Conservation (phyloP, 2,888 invertebrate genomes). For the Drosophila subsilvestris region DNA sequence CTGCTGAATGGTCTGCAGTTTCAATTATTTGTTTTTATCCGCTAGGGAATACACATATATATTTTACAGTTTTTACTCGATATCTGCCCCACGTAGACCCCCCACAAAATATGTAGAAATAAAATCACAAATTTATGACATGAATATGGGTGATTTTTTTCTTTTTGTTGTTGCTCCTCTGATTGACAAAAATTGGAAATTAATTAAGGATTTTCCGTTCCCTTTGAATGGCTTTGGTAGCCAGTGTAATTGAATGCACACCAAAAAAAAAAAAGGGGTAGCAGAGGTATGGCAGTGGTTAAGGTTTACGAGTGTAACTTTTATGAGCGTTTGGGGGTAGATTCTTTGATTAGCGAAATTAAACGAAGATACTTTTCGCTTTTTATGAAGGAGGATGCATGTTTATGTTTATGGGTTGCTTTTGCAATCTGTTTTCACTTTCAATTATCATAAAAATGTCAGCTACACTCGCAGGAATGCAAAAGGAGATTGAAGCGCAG, state of each 20-base stretch:
- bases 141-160: constrained; percentile 4
- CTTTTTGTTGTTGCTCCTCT: constrained; percentile 12
- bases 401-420: background rate
- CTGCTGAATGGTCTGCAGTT: constrained; percentile 31
- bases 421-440: constrained; percentile 10
- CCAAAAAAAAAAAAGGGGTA: background rate
- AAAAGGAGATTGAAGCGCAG: constrained; percentile 6
- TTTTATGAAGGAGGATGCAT: background rate
- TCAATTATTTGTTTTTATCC: constrained; percentile 60
- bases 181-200: constrained; percentile 55
- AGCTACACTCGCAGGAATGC: constrained; percentile 12
- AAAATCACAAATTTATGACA: constrained; percentile 36
- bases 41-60: constrained; percentile 48
- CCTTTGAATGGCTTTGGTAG: constrained; percentile 22
- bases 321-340: background rate
- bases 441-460: constrained; percentile 25
- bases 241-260: constrained; percentile 8
- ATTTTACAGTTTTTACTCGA: constrained; percentile 47
- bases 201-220: constrained; percentile 55
- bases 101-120: constrained; percentile 35
- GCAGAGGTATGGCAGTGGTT: too few species aligned
- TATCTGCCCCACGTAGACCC: background rate
- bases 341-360: background rate
- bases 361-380: background rate
- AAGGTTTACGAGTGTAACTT: background rate